phyloP scores from a whole-genome alignment of 1,140 invertebrate genomes.

The Cherax quadricarinatus region DNA sequence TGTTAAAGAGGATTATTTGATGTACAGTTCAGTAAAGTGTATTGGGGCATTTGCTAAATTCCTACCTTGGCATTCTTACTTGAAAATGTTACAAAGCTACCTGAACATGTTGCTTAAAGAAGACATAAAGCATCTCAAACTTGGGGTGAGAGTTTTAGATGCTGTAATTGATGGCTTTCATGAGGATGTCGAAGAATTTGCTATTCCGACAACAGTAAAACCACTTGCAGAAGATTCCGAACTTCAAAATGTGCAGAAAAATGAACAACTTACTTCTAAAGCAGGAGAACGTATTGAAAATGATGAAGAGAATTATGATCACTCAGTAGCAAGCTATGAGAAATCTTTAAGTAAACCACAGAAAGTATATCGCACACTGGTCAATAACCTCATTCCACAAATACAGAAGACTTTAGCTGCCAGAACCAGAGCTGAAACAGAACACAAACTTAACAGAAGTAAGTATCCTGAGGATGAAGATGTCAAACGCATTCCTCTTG shows the following conservation, averaged over 20 bases:
- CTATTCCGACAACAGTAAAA: background rate
- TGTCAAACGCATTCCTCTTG: conserved; percentile 92
- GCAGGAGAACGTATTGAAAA: background rate
- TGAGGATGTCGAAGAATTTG: conserved; percentile 80
- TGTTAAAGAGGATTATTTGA: conserved; percentile 85
- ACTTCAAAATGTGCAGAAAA: background rate
- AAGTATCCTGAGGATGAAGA: conserved; percentile 86
- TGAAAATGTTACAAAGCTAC: conserved; percentile 87
- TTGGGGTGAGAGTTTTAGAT: conserved; percentile 87
- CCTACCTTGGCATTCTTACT: conserved; percentile 92
- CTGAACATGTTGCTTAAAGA: conserved; percentile 83
- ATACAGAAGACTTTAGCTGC: conserved; percentile 83
- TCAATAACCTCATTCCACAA: conserved; percentile 81
- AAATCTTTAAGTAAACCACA: conserved; percentile 60
- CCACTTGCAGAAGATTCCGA: background rate
- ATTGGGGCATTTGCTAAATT: conserved; percentile 85
- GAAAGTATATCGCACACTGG: conserved; percentile 83
- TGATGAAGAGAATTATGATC: background rate
- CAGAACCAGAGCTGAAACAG: conserved; percentile 84
- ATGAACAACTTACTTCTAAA: background rate
- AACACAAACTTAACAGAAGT: conserved; percentile 87
- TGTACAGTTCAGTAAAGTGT: conserved; percentile 76
- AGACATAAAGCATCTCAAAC: conserved; percentile 87
- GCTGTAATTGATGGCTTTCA: conserved; percentile 94
- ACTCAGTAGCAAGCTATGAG: conserved; percentile 32